Conservation (phyloP, 2,113 vertebrate species). For the Vireo altiloquus region DNA sequence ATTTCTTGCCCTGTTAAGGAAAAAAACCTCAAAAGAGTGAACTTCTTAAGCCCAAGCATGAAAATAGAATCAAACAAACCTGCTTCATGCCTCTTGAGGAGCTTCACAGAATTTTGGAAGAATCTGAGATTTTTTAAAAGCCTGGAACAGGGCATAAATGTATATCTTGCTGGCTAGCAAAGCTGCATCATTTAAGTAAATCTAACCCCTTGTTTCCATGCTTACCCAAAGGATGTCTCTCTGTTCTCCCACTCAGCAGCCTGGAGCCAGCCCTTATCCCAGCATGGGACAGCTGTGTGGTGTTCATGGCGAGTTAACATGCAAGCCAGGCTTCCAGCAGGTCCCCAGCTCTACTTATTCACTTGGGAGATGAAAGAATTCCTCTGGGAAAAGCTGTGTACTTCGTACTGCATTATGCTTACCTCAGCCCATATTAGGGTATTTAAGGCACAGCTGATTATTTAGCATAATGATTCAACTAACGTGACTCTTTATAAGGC, state of each 20-base stretch:
- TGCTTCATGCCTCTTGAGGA: background rate
- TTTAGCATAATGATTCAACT: conserved; percentile 50
- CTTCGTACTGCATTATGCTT: background rate
- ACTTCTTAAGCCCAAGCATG: background rate
- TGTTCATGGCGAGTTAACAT: background rate
- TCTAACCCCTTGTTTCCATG: background rate
- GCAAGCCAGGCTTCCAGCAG: background rate
- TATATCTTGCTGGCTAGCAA: background rate
- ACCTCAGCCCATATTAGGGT: background rate
- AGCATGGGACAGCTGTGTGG: background rate
- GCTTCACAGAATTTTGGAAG: background rate
- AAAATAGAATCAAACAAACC: background rate
- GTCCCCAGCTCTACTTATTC: background rate
- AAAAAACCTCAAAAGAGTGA: background rate
- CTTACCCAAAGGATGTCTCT: background rate
- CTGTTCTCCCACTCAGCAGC: background rate
- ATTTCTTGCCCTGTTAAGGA: background rate
- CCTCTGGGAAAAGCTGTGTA: background rate
- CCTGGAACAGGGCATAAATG: background rate
- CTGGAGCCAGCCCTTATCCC: background rate
- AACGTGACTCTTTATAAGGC: conserved; percentile 30
- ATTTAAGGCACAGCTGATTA: conserved; percentile 46
- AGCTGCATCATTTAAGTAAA: background rate
- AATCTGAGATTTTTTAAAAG: background rate
- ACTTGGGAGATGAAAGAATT: conserved; percentile 10